phyloP scores from a whole-genome alignment of 2,113 vertebrate genomes.

The Heloderma charlesbogerti region DNA sequence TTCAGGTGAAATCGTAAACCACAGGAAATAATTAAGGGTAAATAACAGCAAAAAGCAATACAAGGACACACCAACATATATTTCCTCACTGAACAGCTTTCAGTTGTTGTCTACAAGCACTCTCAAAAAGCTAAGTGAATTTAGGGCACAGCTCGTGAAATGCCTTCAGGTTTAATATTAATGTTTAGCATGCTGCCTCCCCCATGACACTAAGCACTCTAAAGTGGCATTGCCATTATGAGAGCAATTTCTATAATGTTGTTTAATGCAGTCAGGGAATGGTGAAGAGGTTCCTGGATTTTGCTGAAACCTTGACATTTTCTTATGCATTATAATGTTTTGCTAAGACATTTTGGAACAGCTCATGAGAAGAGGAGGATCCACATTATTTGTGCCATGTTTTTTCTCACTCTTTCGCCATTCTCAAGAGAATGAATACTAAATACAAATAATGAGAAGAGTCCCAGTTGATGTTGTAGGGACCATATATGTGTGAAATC shows the following conservation, averaged over 20 bases:
- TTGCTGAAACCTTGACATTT: constrained; percentile 26
- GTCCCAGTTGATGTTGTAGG: background rate
- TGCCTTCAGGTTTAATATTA: background rate
- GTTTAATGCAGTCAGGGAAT: constrained; percentile 10
- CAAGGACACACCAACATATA: too few relatives aligned
- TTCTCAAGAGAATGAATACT: constrained; percentile 3
- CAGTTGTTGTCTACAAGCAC: background rate
- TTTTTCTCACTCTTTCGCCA: background rate
- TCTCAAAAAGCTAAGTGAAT: background rate
- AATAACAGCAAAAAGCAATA: background rate
- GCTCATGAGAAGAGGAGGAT: background rate
- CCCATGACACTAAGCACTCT: background rate
- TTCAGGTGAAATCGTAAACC: background rate
- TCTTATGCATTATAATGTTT: constrained; percentile 38
- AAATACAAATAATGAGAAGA: background rate
- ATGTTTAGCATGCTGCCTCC: background rate
- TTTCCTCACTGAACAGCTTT: background rate
- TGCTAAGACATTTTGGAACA: constrained; percentile 34
- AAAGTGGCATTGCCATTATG: background rate
- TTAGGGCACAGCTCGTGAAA: rapidly evolving
- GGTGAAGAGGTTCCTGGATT: constrained; percentile 30
- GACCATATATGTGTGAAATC: background rate
- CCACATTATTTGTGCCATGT: background rate
- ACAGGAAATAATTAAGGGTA: background rate
- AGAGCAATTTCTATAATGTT: constrained; percentile 15